phyloP scores from a whole-genome alignment of 2,113 vertebrate genomes.

The Cynopterus brachyotis region DNA sequence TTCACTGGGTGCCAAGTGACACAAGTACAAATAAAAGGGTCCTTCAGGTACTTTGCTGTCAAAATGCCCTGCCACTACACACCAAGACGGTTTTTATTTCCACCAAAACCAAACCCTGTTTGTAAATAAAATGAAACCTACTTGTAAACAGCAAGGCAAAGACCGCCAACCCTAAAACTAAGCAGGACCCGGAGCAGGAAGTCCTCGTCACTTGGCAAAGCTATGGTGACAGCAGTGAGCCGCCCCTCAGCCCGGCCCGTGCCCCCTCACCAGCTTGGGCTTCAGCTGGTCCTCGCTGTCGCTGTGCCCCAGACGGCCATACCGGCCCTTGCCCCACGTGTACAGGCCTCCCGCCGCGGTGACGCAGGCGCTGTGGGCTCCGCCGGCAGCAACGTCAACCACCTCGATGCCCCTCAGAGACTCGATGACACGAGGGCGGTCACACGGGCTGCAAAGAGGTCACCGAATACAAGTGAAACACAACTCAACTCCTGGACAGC shows the following conservation, averaged over 20 bases:
- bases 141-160: neutral
- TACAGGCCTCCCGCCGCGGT: conserved; percentile 97
- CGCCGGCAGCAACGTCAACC: conserved; percentile 95
- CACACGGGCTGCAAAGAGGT: conserved; percentile 90
- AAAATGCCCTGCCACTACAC: neutral
- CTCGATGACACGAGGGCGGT: conserved; percentile 97
- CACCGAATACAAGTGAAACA: neutral
- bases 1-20: neutral
- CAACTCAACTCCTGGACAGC: neutral
- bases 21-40: neutral
- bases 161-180: neutral
- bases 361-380: conserved; percentile 97
- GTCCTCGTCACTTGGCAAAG: neutral
- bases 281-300: conserved; percentile 98
- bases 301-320: conserved; percentile 95
- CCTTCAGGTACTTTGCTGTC: neutral
- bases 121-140: neutral
- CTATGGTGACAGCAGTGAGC: rapidly evolving
- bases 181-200: neutral
- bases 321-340: conserved; percentile 98
- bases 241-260: no score
- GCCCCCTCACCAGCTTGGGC: conserved; percentile 92
- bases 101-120: neutral
- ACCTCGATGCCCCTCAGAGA: conserved; percentile 96
- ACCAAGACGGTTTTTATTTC: neutral